These are phyloP conservation scores for Erebia palarica DNA, from an alignment of 2,888 invertebrate genomes.

Conservation along the genomic window DNA sequence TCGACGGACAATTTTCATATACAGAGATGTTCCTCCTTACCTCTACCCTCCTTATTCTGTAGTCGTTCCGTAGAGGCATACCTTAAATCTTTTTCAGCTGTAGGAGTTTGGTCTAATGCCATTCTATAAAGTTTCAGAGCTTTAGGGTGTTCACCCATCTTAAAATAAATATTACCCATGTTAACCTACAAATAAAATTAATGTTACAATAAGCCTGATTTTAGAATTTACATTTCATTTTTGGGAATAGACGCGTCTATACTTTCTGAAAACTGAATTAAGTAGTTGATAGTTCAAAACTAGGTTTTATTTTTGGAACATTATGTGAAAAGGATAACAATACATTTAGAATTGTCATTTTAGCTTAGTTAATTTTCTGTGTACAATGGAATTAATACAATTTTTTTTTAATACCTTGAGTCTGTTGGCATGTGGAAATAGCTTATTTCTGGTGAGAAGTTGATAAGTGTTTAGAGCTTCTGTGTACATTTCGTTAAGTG, in stretches of 20 bases:
- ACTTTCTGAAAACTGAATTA: too few species aligned
- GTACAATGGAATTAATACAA: too few species aligned
- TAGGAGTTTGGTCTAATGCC: constrained; percentile 98
- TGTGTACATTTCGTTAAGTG: constrained; percentile 95
- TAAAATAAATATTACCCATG: constrained; percentile 98
- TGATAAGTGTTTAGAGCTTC: constrained; percentile 98
- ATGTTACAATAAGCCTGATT: background rate
- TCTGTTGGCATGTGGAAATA: constrained; percentile 96
- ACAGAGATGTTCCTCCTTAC: too few species aligned
- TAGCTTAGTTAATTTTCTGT: too few species aligned
- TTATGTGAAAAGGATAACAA: too few species aligned
- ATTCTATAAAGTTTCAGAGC: constrained; percentile 99
- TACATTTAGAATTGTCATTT: too few species aligned
- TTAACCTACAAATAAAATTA: constrained; percentile 79
- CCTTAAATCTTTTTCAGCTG: constrained; percentile 95
- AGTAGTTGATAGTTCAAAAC: too few species aligned
- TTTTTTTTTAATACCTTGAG: constrained; percentile 85
- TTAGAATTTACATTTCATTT: too few species aligned
- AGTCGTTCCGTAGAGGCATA: constrained; percentile 52
- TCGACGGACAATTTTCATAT: too few species aligned
- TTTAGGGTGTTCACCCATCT: constrained; percentile 95
- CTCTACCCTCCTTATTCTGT: too few species aligned
- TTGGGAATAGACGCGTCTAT: too few species aligned
- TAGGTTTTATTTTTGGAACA: too few species aligned
- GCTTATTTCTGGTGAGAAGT: constrained; percentile 95